These are phyloP conservation scores for Poeciliopsis gracilis DNA, from an alignment of 2,797 vertebrate species.

Conservation along the genomic window DNA sequence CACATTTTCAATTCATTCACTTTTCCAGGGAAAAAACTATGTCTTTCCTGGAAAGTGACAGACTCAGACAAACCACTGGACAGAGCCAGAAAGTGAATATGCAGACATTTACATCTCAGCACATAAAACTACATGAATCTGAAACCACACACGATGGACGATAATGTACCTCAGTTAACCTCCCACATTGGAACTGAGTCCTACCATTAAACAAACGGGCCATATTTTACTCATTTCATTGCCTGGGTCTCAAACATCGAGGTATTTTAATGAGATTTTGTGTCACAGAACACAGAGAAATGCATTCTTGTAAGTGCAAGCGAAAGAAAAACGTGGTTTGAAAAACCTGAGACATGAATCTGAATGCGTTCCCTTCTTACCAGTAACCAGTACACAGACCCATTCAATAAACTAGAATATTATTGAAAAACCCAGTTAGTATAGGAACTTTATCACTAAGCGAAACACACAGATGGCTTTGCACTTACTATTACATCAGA, in stretches of 20 bases:
- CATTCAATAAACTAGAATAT: neutral
- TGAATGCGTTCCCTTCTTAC: neutral
- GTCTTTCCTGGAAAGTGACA: neutral
- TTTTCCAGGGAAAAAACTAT: neutral
- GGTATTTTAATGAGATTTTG: neutral
- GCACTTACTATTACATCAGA: too few relatives aligned
- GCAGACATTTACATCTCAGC: neutral
- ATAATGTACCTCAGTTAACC: neutral
- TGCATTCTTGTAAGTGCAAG: neutral
- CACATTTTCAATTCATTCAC: slow-evolving; percentile 4
- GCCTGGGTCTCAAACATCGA: neutral
- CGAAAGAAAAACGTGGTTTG: neutral
- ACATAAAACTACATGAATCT: neutral
- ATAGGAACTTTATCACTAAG: too few relatives aligned
- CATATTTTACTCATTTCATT: neutral
- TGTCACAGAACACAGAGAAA: neutral
- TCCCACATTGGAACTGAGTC: neutral
- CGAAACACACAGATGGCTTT: too few relatives aligned
- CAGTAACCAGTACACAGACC: neutral
- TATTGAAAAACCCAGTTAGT: too few relatives aligned
- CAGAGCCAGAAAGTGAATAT: neutral
- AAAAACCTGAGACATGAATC: neutral
- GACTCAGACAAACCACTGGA: neutral
- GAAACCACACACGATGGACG: neutral
- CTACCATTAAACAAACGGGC: neutral